Evolutionary conservation across 1,140 invertebrate species (phyloP).

Genomic region (Proctacanthus coquilletti): DNA sequence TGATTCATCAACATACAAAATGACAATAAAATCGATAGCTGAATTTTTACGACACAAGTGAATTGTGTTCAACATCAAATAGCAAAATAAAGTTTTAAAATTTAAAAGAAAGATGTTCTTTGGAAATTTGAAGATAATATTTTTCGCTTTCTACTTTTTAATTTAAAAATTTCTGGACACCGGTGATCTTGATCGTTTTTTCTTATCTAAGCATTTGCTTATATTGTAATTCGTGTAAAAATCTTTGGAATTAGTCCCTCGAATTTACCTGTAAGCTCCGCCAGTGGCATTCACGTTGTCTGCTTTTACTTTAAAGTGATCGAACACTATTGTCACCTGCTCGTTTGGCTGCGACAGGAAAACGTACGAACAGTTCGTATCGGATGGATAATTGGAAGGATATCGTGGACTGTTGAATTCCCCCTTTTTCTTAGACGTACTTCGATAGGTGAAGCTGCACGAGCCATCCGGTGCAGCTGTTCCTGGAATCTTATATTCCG

Average conservation of each 20-base stretch:
- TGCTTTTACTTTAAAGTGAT: constrained; percentile 76
- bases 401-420: constrained; percentile 92
- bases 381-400: constrained; percentile 88
- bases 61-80: too few relatives aligned
- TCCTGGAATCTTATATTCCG: constrained; percentile 87
- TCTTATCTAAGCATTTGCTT: too few relatives aligned
- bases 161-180: too few relatives aligned
- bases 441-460: constrained; percentile 83
- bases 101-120: too few relatives aligned
- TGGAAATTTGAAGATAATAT: too few relatives aligned
- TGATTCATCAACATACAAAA: too few relatives aligned
- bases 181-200: too few relatives aligned
- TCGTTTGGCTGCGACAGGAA: constrained; percentile 74
- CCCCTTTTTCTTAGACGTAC: constrained; percentile 67
- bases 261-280: constrained; percentile 41
- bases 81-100: too few relatives aligned
- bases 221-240: too few relatives aligned
- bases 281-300: constrained; percentile 42
- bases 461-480: constrained; percentile 77
- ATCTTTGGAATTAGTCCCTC: not conserved
- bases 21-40: too few relatives aligned
- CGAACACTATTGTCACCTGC: constrained; percentile 83
- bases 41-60: too few relatives aligned
- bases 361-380: constrained; percentile 82
- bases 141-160: too few relatives aligned